phyloP scores from a whole-genome alignment of 2,888 invertebrate species.

The Meloe dianella region DNA sequence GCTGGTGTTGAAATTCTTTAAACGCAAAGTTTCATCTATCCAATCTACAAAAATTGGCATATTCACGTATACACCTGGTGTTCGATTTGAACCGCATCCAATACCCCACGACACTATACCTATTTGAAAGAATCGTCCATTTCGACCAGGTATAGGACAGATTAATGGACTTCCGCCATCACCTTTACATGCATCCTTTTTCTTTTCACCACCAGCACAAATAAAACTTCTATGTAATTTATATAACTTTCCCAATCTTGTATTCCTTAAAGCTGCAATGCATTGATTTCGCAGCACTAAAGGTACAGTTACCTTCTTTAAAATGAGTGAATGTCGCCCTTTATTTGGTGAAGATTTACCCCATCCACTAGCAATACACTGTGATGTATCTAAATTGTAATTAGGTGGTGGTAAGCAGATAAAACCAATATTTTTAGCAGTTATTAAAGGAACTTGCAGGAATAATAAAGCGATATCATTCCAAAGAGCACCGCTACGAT shows the following conservation, averaged over 20 bases:
- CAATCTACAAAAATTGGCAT: slow-evolving; percentile 57
- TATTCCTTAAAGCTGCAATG: slow-evolving; percentile 34
- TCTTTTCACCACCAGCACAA: slow-evolving; percentile 60
- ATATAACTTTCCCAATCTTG: slow-evolving; percentile 58
- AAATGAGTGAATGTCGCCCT: slow-evolving; percentile 35
- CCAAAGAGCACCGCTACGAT: slow-evolving; percentile 33
- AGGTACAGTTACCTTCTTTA: slow-evolving; percentile 41
- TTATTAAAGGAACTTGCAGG: slow-evolving; percentile 30
- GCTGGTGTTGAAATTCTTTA: slow-evolving; percentile 58
- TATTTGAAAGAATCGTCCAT: slow-evolving; percentile 60
- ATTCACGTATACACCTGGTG: slow-evolving; percentile 62
- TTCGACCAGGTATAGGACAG: slow-evolving; percentile 49
- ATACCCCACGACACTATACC: slow-evolving; percentile 65
- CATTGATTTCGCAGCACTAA: slow-evolving; percentile 37
- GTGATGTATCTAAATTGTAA: slow-evolving; percentile 20
- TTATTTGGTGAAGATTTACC: slow-evolving; percentile 37
- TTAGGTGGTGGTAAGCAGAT: slow-evolving; percentile 37
- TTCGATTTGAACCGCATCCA: slow-evolving; percentile 51
- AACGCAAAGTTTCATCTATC: slow-evolving; percentile 53
- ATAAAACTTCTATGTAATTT: slow-evolving; percentile 64
- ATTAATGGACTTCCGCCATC: slow-evolving; percentile 42
- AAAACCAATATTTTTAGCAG: slow-evolving; percentile 36
- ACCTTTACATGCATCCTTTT: slow-evolving; percentile 44
- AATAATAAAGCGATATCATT: slow-evolving; percentile 44
- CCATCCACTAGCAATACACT: slow-evolving; percentile 43